Evolutionary conservation across 2,888 invertebrate genomes (phyloP), one percentile per base, ranked within the genome.

Genomic region (Perizoma flavofasciatum): DNA sequence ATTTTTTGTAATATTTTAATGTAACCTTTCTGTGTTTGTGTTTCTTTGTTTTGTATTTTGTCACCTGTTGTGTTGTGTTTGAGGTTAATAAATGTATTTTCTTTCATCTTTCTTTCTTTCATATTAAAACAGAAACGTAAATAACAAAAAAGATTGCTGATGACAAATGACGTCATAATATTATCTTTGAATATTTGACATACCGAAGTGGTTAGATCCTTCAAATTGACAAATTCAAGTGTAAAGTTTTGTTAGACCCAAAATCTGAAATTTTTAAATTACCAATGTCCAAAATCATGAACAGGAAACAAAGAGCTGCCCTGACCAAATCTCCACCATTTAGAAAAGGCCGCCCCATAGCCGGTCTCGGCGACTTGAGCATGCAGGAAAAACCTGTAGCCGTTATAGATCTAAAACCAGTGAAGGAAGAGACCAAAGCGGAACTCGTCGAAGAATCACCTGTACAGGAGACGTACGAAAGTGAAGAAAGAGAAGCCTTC

Each of bases 341-440:
- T 34, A 65, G 39, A 58, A 65, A 64, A 46, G 51, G 48, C 6
- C 50, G 59, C 10, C 63, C 65, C 6, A 40, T 55, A 11, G 35
- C 51, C 5, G 22, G 8, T 3, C 46, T 54, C 5, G 41, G 32
- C 48, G 49, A 47, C 4, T 9, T 49, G 0, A 54, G 44, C 6
- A 6, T 65, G 49, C 47, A 61, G 8, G 68, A 70, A 45, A 59
- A 66, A 47, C 45, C 48, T 8, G 4, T 55, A 32, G 40, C 53
- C 5, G 55, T 61, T 11, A 49, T 67, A 5, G 70, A 72, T 49
- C 56, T 74, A 4, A 67, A 70, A 47, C 61, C 76, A 4, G 71
- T 72, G 4, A 72, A 75, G 64, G 81, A 85, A 49, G 78, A 79
- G 67, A 73, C 73, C n/a, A 81, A 77, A 63, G 64, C 61, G n/a